phyloP scores from a whole-genome alignment of 2,888 invertebrate species.

The Heliconius hortense region DNA sequence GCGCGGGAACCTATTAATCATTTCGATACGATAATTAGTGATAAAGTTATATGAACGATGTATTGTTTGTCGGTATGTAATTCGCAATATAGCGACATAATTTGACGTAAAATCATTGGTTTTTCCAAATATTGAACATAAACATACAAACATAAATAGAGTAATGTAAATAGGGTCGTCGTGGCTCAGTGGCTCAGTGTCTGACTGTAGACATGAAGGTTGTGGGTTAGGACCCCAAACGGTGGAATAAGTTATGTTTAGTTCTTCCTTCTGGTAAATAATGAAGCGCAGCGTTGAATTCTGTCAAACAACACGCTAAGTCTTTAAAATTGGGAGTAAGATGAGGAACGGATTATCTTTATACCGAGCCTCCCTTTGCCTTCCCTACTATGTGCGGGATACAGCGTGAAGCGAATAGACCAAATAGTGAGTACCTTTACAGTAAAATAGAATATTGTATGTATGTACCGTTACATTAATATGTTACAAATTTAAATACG shows the following conservation, averaged over 20 bases:
- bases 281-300: no score
- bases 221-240: background rate
- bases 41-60: conserved; percentile 16
- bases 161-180: background rate
- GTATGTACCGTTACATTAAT: no score
- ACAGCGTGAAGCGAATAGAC: no score
- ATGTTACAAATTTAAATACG: no score
- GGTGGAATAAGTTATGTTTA: background rate
- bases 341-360: no score
- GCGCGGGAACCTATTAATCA: conserved; percentile 36
- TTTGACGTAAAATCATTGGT: background rate
- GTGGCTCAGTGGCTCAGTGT: background rate
- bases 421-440: no score
- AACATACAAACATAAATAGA: background rate
- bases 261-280: background rate
- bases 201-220: background rate
- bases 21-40: conserved; percentile 31
- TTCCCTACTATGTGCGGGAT: no score
- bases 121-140: background rate
- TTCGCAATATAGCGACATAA: background rate
- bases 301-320: no score
- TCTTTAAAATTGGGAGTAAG: no score
- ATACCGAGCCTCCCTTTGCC: no score
- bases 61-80: background rate
- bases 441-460: no score